Evolutionary conservation across 2,113 vertebrate genomes (phyloP).

Genomic region (Labeo rohita): DNA sequence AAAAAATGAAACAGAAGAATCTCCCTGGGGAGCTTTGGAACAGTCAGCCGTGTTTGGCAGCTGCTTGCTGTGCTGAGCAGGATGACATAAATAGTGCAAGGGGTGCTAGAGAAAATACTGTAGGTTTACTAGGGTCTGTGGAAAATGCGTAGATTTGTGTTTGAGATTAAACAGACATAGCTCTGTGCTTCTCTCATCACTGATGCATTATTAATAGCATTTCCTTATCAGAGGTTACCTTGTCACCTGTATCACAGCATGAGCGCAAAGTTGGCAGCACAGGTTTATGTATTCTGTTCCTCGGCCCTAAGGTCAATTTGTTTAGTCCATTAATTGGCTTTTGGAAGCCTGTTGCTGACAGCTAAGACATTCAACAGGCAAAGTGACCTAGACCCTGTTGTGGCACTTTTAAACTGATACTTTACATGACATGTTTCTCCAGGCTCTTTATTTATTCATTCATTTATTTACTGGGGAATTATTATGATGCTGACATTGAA

Average conservation of each 20-base stretch:
- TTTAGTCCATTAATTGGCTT: constrained; percentile 14
- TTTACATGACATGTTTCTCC: neutral
- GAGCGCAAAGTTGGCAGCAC: constrained; percentile 9
- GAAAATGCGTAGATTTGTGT: constrained; percentile 7
- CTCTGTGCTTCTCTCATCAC: neutral
- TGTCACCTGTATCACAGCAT: constrained; percentile 25
- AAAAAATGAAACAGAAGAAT: constrained; percentile 45
- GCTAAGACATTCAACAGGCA: neutral
- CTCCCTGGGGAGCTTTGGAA: constrained; percentile 11
- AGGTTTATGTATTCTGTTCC: constrained; percentile 27
- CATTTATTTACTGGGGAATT: neutral
- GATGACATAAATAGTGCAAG: constrained; percentile 31
- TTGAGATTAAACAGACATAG: neutral
- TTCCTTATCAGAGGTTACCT: constrained; percentile 20
- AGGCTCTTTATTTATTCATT: neutral
- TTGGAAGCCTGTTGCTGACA: constrained; percentile 23
- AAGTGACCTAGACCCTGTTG: constrained; percentile 7
- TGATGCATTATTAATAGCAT: constrained; percentile 31
- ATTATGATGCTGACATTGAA: neutral
- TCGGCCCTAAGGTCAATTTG: neutral
- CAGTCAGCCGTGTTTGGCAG: constrained; percentile 44
- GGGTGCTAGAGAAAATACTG: constrained; percentile 12
- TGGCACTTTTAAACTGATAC: constrained; percentile 10
- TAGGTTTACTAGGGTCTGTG: neutral
- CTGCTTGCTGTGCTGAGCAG: constrained; percentile 28